These are phyloP conservation scores for Caranx ignobilis DNA, from an alignment of 2,113 vertebrate species.

Conservation along the genomic window DNA sequence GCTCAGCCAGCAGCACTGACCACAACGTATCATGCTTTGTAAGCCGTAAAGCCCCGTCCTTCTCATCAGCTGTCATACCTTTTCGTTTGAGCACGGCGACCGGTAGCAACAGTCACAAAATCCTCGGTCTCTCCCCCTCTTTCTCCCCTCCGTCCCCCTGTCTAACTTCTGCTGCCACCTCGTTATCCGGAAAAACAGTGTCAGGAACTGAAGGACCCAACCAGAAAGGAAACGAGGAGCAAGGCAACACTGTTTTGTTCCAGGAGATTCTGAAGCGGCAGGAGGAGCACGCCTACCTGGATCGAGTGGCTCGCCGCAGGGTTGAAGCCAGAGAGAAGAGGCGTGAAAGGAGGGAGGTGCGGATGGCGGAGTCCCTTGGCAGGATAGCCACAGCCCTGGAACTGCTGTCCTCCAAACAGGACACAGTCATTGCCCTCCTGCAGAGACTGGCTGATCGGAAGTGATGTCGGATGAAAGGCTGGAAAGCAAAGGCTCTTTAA, in stretches of 20 bases:
- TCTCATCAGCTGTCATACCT: slow-evolving; percentile 57
- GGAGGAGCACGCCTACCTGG: slow-evolving; percentile 76
- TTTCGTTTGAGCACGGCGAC: slow-evolving; percentile 59
- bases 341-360: slow-evolving; percentile 78
- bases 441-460: slow-evolving; percentile 85
- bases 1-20: slow-evolving; percentile 35
- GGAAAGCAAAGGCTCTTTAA: neutral
- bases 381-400: slow-evolving; percentile 84
- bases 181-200: neutral
- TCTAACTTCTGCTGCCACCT: slow-evolving; percentile 43
- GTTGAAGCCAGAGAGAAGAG: slow-evolving; percentile 79
- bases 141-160: slow-evolving; percentile 43
- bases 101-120: slow-evolving; percentile 64
- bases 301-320: slow-evolving; percentile 71
- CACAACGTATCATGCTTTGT: slow-evolving; percentile 42
- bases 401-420: slow-evolving; percentile 86
- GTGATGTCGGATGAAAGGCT: slow-evolving; percentile 34
- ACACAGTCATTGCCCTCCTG: slow-evolving; percentile 85
- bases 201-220: slow-evolving; percentile 49
- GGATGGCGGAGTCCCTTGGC: slow-evolving; percentile 78
- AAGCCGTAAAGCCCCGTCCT: slow-evolving; percentile 43
- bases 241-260: slow-evolving; percentile 43
- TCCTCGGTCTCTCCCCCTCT: slow-evolving; percentile 47
- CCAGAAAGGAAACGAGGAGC: slow-evolving; percentile 67
- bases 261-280: slow-evolving; percentile 75